Base-by-base conservation (phyloP, 53 echinoderm and acorn worm species). In the Mesocentrotus franciscanus region DNA sequence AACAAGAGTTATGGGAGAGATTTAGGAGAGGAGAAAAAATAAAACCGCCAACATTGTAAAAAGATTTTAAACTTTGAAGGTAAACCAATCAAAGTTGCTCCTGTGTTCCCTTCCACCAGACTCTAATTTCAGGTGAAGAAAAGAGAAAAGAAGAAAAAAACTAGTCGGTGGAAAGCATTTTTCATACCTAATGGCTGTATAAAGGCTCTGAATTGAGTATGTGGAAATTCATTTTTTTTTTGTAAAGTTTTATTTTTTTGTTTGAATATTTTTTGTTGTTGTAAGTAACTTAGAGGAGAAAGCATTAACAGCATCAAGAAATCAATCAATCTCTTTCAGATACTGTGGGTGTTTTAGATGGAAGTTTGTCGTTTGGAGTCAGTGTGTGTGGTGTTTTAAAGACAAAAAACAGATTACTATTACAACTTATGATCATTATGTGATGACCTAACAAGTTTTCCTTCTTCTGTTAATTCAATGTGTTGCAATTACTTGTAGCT, bases 171-270 rank as follows among this genome's bases (percentile, higher is more conserved):
- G 95, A 94, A 85, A 60, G 14, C 85, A 68, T 94, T 94, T 94
- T 94, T 94, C 95, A 94, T 94, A 94, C 95, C 85, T 94, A 85
- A 85, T 94, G 95, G 95, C 95, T 94, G 95, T 94, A 94, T 56
- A 94, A 94, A 94, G 94, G 95, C 95, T 94, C 95, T 94, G 87
- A 87, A 87, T 61, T 87, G 95, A 85, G 72, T 92, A 94, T 94
- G 95, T 94, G 85, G 87, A 85, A 64, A 85, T 68, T 85, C 68
- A 62, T 94, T 87, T 94, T 93, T 39, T 55, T 59, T 94, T 94
- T 85, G 70, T 68, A 56, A 87, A 42, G 24, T 94, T 94, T 94
- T 94, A 56, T 85, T 85, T 93, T 78, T 81, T 79, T 93, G 79
- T 93, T 93, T 81, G 93, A 30, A 60, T 81, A 78, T 92, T 92